These are phyloP conservation scores for Lepus timidus DNA, from an alignment of 2,113 vertebrate genomes.

Conservation along the genomic window DNA sequence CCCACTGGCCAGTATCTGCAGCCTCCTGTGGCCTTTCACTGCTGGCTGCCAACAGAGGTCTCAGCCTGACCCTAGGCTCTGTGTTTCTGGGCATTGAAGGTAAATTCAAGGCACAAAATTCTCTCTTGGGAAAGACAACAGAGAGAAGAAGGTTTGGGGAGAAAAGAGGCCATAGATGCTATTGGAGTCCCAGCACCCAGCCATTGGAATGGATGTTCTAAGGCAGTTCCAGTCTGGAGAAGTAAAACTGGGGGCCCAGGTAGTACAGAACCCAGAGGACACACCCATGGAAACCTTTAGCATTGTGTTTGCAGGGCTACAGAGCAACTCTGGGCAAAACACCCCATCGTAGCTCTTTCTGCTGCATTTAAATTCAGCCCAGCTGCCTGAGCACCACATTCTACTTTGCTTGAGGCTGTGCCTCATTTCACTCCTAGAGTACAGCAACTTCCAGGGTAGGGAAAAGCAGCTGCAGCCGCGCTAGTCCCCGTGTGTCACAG, in stretches of 20 bases:
- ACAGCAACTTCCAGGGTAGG: background rate
- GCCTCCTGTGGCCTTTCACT: background rate
- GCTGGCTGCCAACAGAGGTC: background rate
- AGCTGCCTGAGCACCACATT: background rate
- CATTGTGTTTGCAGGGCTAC: background rate
- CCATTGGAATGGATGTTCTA: background rate
- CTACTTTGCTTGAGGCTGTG: background rate
- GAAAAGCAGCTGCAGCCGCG: background rate
- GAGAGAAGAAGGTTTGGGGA: background rate
- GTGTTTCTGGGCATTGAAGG: background rate
- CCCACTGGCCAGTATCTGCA: background rate
- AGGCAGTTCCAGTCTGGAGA: background rate
- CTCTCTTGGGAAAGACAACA: background rate
- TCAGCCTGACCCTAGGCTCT: background rate
- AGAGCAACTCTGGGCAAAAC: background rate
- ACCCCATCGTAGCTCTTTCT: background rate
- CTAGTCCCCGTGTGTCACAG: background rate
- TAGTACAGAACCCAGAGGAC: background rate
- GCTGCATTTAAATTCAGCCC: background rate
- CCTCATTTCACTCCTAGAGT: background rate
- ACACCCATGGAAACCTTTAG: background rate
- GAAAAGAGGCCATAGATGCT: background rate
- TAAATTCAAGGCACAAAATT: background rate
- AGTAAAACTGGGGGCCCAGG: background rate
- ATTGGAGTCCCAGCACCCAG: background rate